phyloP scores from a whole-genome alignment of 1,140 invertebrate genomes.

The Atta texana region DNA sequence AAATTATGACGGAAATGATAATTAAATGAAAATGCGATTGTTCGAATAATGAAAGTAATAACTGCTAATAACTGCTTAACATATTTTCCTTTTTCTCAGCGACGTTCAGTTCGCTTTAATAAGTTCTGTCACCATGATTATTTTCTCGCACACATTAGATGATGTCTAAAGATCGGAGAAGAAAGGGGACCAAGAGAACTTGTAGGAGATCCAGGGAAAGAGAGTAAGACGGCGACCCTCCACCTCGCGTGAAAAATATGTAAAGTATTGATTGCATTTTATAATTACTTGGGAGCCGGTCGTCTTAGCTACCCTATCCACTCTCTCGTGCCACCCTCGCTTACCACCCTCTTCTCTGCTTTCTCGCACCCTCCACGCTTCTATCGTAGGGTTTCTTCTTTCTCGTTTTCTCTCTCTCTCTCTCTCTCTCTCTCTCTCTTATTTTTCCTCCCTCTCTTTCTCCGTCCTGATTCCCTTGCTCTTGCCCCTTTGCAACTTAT shows the following conservation, averaged over 20 bases:
- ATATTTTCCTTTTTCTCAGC: constrained; percentile 24
- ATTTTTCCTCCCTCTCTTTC: constrained; percentile 35
- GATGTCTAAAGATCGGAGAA: constrained; percentile 52
- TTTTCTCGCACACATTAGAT: constrained; percentile 60
- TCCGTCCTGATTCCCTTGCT: constrained; percentile 67
- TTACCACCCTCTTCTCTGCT: constrained; percentile 73
- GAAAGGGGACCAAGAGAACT: constrained; percentile 66
- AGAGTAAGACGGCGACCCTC: constrained; percentile 64
- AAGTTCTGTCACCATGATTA: constrained; percentile 51
- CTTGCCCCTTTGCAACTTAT: constrained; percentile 65
- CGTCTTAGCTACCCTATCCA: constrained; percentile 85
- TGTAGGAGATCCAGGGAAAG: constrained; percentile 41
- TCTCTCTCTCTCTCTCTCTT: neutral
- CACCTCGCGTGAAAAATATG: constrained; percentile 86
- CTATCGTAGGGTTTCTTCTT: constrained; percentile 72
- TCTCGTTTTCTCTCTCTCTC: constrained; percentile 60
- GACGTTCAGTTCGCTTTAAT: constrained; percentile 47
- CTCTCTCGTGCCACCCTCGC: constrained; percentile 77
- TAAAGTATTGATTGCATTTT: constrained; percentile 87
- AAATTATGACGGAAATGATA: constrained; percentile 28
- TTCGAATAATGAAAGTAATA: neutral
- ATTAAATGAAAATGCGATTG: constrained; percentile 12
- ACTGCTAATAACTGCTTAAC: neutral
- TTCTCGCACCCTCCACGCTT: constrained; percentile 78
- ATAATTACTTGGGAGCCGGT: constrained; percentile 86